These are phyloP conservation scores for Nothura maculosa DNA, from an alignment of 2,797 vertebrate species.

Conservation along the genomic window DNA sequence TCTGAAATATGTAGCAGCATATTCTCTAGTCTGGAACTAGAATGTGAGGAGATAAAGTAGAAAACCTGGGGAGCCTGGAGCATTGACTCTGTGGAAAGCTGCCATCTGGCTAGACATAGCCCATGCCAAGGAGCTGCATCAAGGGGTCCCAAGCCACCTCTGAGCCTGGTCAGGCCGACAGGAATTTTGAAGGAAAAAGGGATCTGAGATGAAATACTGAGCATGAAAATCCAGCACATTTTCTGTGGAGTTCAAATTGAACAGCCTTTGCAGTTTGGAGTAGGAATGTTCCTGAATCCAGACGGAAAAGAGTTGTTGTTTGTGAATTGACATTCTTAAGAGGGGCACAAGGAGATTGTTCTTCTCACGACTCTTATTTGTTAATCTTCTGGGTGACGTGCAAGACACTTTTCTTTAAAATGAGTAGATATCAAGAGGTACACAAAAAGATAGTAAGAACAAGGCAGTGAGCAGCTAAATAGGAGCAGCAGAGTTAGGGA, in stretches of 20 bases:
- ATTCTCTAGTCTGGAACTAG: not conserved
- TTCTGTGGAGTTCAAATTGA: not conserved
- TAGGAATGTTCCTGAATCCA: not conserved
- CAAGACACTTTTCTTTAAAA: not conserved
- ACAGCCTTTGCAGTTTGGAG: not conserved
- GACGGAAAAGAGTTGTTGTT: not conserved
- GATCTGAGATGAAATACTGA: not conserved
- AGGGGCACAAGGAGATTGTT: not conserved
- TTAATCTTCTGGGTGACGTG: not conserved
- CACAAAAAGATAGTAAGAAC: not conserved
- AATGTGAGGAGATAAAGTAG: not conserved
- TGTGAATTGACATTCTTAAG: accelerated
- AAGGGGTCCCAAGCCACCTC: not conserved
- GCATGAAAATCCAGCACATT: not conserved
- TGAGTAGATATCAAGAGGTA: not conserved
- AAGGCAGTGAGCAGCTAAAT: not conserved
- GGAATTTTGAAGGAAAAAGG: not conserved
- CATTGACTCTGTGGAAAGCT: not conserved
- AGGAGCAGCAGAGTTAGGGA: not conserved
- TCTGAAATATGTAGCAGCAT: not conserved
- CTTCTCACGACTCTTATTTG: not conserved
- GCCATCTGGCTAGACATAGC: not conserved
- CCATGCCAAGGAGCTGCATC: not conserved
- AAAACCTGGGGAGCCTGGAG: not conserved
- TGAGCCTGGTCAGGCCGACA: not conserved